These are phyloP conservation scores for Oasisia sp. DNA, from an alignment of 2,888 invertebrate genomes.

Conservation along the genomic window DNA sequence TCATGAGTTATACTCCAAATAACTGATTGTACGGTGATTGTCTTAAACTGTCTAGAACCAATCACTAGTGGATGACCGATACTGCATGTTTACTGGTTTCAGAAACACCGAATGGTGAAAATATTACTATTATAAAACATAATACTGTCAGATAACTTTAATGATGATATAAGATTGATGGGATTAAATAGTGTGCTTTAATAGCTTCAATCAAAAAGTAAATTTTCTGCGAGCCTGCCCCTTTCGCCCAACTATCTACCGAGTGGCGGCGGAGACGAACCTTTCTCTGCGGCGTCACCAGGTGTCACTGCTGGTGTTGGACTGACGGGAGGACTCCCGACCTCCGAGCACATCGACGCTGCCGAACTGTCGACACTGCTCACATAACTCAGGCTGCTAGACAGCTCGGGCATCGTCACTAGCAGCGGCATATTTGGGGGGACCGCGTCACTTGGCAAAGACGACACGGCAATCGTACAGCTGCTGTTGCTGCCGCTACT, in stretches of 20 bases:
- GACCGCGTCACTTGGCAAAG: background rate
- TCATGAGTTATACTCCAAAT: too few relatives aligned
- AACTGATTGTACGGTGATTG: too few relatives aligned
- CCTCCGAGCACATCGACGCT: background rate
- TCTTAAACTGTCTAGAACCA: too few relatives aligned
- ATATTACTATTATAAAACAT: too few relatives aligned
- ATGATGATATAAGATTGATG: too few relatives aligned
- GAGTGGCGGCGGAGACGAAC: background rate
- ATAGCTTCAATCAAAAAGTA: too few relatives aligned
- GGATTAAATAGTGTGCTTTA: too few relatives aligned
- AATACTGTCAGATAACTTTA: too few relatives aligned
- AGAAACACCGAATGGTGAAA: too few relatives aligned
- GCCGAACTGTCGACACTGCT: slow-evolving; percentile 7
- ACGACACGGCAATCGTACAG: background rate
- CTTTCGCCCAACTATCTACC: background rate
- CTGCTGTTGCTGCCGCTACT: background rate
- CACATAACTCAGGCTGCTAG: background rate
- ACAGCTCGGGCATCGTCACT: background rate
- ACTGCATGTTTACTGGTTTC: too few relatives aligned
- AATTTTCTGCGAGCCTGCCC: too few relatives aligned
- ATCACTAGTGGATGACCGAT: too few relatives aligned
- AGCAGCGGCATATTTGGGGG: background rate
- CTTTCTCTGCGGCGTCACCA: background rate
- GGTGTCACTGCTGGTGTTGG: background rate
- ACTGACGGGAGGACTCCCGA: background rate